Evolutionary conservation across 2,113 vertebrate species (phyloP).

Genomic region (Oryzias melastigma): DNA sequence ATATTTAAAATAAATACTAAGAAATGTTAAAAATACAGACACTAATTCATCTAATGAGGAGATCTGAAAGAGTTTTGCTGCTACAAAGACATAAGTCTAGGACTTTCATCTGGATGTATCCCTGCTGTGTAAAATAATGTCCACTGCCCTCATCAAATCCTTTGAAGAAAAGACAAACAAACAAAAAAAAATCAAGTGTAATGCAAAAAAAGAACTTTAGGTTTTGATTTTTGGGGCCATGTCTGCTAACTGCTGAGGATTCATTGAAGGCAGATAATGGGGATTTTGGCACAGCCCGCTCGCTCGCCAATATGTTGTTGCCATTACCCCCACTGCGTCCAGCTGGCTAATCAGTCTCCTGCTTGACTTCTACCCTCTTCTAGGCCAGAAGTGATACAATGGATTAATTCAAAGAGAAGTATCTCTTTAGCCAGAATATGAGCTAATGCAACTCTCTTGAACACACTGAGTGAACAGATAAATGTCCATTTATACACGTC

Average conservation of each 20-base stretch:
- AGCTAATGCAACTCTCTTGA: slow-evolving; percentile 4
- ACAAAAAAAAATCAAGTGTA: slow-evolving; percentile 10
- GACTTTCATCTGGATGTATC: too few species aligned
- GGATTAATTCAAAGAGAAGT: slow-evolving; percentile 15
- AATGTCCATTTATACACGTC: neutral
- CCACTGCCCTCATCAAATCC: neutral
- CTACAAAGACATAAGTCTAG: too few species aligned
- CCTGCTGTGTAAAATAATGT: neutral
- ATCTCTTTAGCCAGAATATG: neutral
- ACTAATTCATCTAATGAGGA: too few species aligned
- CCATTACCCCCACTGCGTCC: slow-evolving; percentile 39
- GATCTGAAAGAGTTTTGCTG: too few species aligned
- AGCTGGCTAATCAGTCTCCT: slow-evolving; percentile 52
- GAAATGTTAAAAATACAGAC: too few species aligned
- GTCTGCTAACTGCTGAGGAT: slow-evolving; percentile 35
- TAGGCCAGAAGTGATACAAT: slow-evolving; percentile 21
- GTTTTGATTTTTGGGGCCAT: slow-evolving; percentile 18
- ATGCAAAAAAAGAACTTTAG: slow-evolving; percentile 2
- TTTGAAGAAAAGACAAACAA: too few species aligned
- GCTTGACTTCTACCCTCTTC: slow-evolving; percentile 30
- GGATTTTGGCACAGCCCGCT: slow-evolving; percentile 51
- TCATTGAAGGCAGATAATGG: slow-evolving; percentile 52
- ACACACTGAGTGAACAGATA: neutral
- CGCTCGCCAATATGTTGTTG: slow-evolving; percentile 54
- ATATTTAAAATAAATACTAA: too few species aligned